Conservation (phyloP, 2,888 invertebrate species). For the Kryphioiulus occultus region DNA sequence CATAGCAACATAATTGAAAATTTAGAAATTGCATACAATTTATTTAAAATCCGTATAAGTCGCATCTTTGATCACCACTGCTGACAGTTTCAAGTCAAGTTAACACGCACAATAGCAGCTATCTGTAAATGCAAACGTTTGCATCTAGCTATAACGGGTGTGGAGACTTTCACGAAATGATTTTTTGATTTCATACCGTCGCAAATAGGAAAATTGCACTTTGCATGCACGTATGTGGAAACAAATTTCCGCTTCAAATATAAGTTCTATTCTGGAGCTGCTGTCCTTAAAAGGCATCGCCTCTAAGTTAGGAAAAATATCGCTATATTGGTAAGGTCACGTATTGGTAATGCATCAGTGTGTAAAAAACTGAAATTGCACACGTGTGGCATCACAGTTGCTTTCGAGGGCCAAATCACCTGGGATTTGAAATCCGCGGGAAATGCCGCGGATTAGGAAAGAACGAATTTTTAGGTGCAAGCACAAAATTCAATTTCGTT, state of each 20-base stretch:
- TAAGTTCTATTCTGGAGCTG: neutral
- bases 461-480: neutral
- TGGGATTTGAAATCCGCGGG: neutral
- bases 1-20: too few species aligned
- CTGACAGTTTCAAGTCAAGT: too few species aligned
- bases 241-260: neutral
- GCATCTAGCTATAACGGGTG: neutral
- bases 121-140: neutral
- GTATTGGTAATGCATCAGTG: slow-evolving; percentile 33
- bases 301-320: neutral
- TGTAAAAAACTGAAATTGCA: neutral
- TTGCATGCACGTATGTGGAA: neutral
- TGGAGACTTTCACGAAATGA: neutral
- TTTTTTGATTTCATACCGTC: slow-evolving; percentile 11
- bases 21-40: too few species aligned
- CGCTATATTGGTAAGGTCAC: too few species aligned
- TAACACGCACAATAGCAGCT: too few species aligned
- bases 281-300: slow-evolving; percentile 24
- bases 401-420: neutral
- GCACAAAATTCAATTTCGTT: neutral
- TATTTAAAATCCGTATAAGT: too few species aligned
- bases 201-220: neutral
- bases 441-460: slow-evolving; percentile 22
- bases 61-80: too few species aligned
- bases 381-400: neutral